Percentiles rank a stretch among this genome's conserved stretches.
Conservation (phyloP, 2,797 vertebrate species). For the Gallinago stenura region DNA sequence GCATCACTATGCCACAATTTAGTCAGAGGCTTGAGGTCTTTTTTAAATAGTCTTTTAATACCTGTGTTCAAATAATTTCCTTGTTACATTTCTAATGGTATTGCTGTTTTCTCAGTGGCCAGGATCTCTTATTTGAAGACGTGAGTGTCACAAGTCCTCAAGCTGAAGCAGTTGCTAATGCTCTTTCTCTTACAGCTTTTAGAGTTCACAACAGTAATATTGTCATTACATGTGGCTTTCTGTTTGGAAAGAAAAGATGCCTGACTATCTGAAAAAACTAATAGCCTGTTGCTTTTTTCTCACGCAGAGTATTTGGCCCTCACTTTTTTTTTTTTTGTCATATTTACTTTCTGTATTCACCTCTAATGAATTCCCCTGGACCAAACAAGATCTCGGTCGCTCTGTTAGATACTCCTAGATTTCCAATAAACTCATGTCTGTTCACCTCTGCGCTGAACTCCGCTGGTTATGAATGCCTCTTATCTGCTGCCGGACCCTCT, state of each 20-base stretch:
- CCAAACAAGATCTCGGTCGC: background rate
- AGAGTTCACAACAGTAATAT: background rate
- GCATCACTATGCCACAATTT: background rate
- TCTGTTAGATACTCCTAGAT: background rate
- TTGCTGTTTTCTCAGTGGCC: background rate
- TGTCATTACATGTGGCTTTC: background rate
- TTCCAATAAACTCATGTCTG: background rate
- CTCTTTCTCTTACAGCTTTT: background rate
- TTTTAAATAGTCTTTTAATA: background rate
- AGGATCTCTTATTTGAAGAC: background rate
- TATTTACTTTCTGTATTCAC: background rate
- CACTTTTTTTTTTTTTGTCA: background rate
- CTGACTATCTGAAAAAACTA: background rate
- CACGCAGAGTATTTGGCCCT: background rate
- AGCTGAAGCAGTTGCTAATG: background rate
- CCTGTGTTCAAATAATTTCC: background rate
- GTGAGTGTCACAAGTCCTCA: background rate
- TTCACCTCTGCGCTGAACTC: background rate
- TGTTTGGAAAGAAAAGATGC: background rate
- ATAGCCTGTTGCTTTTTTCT: background rate
- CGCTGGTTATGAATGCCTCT: accelerated
- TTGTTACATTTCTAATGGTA: background rate
- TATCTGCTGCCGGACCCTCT: background rate
- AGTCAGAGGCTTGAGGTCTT: background rate
- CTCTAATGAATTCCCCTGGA: background rate